These are phyloP conservation scores for Rhynchonycteris naso DNA, from an alignment of 2,797 vertebrate genomes.

Conservation along the genomic window DNA sequence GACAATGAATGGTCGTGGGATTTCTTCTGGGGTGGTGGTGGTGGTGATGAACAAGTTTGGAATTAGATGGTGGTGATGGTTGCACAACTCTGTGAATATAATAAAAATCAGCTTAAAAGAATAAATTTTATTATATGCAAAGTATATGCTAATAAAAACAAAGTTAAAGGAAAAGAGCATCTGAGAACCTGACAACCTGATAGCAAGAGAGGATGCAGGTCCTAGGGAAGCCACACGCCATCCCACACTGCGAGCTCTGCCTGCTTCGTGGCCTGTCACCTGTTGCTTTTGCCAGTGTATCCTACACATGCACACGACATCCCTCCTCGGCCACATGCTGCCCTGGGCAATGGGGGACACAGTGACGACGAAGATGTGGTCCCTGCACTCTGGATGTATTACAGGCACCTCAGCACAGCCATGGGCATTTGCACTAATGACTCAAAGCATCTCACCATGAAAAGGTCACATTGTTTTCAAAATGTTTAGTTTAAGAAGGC, in stretches of 20 bases:
- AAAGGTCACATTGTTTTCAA: background rate
- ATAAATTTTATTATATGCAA: background rate
- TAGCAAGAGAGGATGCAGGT: background rate
- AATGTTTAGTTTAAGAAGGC: background rate
- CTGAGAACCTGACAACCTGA: too few relatives aligned
- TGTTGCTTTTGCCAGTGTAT: fast-evolving
- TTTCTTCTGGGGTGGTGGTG: background rate
- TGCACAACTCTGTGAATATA: background rate
- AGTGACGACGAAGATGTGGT: background rate
- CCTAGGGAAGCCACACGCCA: too few relatives aligned
- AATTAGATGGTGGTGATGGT: background rate
- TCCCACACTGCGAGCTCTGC: background rate
- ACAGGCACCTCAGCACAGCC: too few relatives aligned
- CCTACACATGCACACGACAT: fast-evolving
- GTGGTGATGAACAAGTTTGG: background rate
- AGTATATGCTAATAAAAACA: background rate
- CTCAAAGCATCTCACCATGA: background rate
- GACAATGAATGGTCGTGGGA: background rate
- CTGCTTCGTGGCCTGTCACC: background rate
- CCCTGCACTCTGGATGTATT: background rate
- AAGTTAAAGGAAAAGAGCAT: background rate
- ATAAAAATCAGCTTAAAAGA: background rate
- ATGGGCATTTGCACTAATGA: fast-evolving
- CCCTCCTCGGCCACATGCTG: background rate
- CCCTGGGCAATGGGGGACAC: background rate